phyloP scores from a whole-genome alignment of 2,797 vertebrate genomes.

The Hybognathus amarus region DNA sequence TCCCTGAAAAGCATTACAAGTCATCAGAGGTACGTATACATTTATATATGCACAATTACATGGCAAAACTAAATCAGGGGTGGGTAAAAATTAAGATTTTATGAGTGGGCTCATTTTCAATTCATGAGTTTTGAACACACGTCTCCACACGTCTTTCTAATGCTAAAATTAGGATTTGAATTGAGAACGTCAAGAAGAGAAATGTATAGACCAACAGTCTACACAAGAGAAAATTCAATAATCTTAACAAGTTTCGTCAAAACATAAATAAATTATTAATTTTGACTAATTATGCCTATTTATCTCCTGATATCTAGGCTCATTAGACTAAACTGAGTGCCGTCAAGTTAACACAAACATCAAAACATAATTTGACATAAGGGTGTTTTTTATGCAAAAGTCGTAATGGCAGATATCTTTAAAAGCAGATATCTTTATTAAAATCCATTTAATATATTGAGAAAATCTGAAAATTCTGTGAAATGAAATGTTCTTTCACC shows the following conservation, averaged over 20 bases:
- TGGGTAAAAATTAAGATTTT: not conserved
- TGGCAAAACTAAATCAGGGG: not conserved
- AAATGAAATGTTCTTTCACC: not conserved
- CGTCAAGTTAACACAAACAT: constrained; percentile 6
- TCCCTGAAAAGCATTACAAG: constrained; percentile 82
- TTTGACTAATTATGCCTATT: constrained; percentile 13
- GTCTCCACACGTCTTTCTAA: no score
- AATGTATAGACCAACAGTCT: constrained; percentile 1
- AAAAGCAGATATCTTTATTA: not conserved
- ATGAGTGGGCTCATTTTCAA: not conserved
- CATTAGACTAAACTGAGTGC: constrained; percentile 16
- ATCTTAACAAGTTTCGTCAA: constrained; percentile 2
- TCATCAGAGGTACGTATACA: constrained; percentile 74
- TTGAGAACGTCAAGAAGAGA: not conserved
- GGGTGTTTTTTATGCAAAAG: not conserved
- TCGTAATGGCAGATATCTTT: not conserved
- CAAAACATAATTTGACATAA: not conserved
- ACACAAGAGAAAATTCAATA: constrained; percentile 9
- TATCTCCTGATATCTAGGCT: not conserved
- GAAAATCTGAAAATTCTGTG: not conserved
- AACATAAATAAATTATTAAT: constrained; percentile 20
- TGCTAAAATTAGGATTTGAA: constrained; percentile 32
- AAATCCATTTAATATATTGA: not conserved
- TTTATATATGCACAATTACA: constrained; percentile 40
- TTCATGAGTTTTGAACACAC: constrained; percentile 8